Evolutionary conservation across 2,797 vertebrate genomes (phyloP), one percentile per base, ranked within the genome.

Genomic region (Moxostoma hubbsi): DNA sequence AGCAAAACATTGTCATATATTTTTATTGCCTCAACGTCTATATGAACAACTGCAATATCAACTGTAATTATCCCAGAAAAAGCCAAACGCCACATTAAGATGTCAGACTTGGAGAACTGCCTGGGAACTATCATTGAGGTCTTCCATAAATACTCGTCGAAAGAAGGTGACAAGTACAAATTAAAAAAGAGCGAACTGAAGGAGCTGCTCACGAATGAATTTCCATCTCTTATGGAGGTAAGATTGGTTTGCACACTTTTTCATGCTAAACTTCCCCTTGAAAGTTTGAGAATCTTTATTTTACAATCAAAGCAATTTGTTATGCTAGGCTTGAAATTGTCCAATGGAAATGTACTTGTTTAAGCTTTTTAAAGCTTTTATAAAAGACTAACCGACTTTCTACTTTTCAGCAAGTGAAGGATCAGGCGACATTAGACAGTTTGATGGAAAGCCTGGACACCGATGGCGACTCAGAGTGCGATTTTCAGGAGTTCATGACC

Each of bases 401-500:
- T 36, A 36, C 3, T 36, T 36, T 36, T 68, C 59, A 96, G 95
- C 95, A 96, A 78, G 94, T 95, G 82, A 96, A 95, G 79, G 95
- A 97, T 89, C 94, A 95, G 88, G 93, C 94, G 73, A 89, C 90
- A 0, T 91, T 96, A 86, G 95, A 97, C 91, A 93, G 92, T 87
- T 91, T 96, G 90, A 96, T 96, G 95, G 94, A 96, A 81, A 89
- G 91, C 0, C 89, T 96, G 89, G 95, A 97, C 65, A 77, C 87
- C 0, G 92, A 97, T 0, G 94, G 94, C 9, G 95, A 96, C 5
- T 84, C 93, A 0, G 95, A 96, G 70, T 96, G 94, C 0, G 91
- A 96, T 92, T 97, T 97, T 90, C 95, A 96, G 89, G 95, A 97
- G 86, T 96, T 96, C 70, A 94, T 96, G 90, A 94, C 94, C 69